Evolutionary conservation across 1,140 invertebrate species (phyloP), one percentile per base, ranked within the genome.

Genomic region (Medauroidea extradentata): DNA sequence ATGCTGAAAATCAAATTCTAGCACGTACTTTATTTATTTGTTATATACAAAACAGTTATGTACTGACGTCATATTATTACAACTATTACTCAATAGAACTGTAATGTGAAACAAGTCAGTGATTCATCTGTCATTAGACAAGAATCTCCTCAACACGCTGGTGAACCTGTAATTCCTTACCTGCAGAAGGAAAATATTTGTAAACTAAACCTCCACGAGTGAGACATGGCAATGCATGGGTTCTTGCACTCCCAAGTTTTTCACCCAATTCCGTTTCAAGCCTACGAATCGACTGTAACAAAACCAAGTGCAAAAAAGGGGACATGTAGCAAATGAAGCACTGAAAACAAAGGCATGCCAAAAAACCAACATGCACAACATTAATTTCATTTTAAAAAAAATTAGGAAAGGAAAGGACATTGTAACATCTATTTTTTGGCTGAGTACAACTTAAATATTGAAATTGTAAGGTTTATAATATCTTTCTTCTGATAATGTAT

Each of bases 141-240:
- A n/a, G n/a, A n/a, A n/a, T n/a, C n/a, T n/a, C n/a, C n/a, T n/a
- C n/a, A n/a, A n/a, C n/a, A n/a, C n/a, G 29, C 11, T 34, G 29
- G 29, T 34, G 29, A 34, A 34, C 49, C 49, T 29, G 24, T 21
- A 64, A 68, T 65, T 72, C 79, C 82, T 81, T 81, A 90, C 89
- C 89, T 83, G 88, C 82, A 68, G 86, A 86, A 65, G 85, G 84
- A 78, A 85, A 89, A 79, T 88, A 91, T 81, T 84, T 85, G 74
- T 85, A 80, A 76, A 87, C 84, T 71, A 82, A 79, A 74, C 85
- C 85, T 71, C 78, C 79, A 74, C 88, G 81, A 81, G 86, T 89
- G 72, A 91, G 78, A 55, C 87, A 81, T 66, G 82, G 81, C 73
- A 88, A 83, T 67, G 84, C 81, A 77, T 88, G 85, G 65, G 83